Evolutionary conservation across 2,797 vertebrate genomes (phyloP).

Genomic region (Chelon auratus): DNA sequence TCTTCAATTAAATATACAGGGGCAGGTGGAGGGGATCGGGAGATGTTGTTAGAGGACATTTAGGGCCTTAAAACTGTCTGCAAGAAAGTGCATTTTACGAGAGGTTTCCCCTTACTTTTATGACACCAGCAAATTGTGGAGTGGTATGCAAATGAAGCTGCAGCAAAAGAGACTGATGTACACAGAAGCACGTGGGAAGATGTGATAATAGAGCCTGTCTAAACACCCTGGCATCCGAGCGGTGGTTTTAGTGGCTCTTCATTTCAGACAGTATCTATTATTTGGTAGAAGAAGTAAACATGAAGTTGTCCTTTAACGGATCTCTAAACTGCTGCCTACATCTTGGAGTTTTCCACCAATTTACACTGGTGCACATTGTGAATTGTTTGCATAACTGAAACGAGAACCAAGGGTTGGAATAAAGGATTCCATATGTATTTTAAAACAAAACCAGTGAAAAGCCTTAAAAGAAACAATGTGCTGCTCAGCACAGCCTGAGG

Average conservation of each 20-base stretch:
- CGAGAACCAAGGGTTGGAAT: neutral
- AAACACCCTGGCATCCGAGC: neutral
- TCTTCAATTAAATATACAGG: slow-evolving; percentile 15
- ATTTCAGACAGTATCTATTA: neutral
- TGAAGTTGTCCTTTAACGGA: slow-evolving; percentile 13
- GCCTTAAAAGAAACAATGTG: neutral
- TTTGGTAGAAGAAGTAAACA: neutral
- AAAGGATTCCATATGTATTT: neutral
- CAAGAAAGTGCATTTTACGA: neutral
- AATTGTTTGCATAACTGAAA: neutral
- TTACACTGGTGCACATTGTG: neutral
- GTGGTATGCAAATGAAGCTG: neutral
- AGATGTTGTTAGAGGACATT: slow-evolving; percentile 8
- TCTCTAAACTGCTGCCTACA: slow-evolving; percentile 6
- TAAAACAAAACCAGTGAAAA: neutral
- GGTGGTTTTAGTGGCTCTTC: neutral
- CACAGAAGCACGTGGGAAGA: neutral
- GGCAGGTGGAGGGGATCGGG: neutral
- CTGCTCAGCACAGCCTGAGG: neutral
- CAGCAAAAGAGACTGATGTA: neutral
- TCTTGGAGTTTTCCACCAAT: slow-evolving; percentile 3
- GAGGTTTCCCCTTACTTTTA: neutral
- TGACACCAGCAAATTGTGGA: neutral
- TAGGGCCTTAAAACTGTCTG: neutral
- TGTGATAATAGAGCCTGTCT: neutral